These are phyloP conservation scores for Apis dorsata DNA, from an alignment of 1,140 invertebrate genomes.

Conservation along the genomic window DNA sequence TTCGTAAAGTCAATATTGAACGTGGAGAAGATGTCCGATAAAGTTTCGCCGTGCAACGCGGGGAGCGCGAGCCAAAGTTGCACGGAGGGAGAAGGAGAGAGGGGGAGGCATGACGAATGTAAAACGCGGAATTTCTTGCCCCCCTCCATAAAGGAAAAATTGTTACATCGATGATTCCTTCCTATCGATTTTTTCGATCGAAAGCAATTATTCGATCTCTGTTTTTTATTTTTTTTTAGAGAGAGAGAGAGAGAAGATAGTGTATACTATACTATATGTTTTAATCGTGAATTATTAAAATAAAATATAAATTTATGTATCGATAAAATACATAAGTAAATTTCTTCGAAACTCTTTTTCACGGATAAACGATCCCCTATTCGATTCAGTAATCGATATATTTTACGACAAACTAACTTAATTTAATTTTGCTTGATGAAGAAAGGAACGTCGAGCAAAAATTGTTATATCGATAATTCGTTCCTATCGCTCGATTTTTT, in stretches of 20 bases:
- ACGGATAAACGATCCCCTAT: background rate
- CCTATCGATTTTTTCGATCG: background rate
- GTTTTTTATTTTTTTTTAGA: background rate
- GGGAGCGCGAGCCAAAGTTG: background rate
- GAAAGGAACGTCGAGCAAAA: background rate
- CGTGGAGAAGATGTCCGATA: constrained; percentile 66
- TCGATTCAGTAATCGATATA: background rate
- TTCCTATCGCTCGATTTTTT: background rate
- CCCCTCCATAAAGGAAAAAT: background rate
- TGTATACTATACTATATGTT: no score
- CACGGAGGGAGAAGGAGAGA: no score
- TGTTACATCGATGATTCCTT: background rate
- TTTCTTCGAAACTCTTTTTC: background rate
- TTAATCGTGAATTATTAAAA: background rate
- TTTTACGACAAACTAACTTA: background rate
- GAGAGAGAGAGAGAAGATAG: background rate
- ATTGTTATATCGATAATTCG: no score
- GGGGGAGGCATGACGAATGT: background rate
- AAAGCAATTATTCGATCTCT: no score
- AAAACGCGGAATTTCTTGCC: constrained; percentile 1
- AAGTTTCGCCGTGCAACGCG: constrained; percentile 64
- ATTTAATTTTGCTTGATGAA: background rate
- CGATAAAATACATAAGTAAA: background rate
- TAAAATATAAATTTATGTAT: background rate
- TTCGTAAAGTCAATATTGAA: constrained; percentile 76